Evolutionary conservation across 2,797 vertebrate species (phyloP).

Genomic region (Naso thynnoides): DNA sequence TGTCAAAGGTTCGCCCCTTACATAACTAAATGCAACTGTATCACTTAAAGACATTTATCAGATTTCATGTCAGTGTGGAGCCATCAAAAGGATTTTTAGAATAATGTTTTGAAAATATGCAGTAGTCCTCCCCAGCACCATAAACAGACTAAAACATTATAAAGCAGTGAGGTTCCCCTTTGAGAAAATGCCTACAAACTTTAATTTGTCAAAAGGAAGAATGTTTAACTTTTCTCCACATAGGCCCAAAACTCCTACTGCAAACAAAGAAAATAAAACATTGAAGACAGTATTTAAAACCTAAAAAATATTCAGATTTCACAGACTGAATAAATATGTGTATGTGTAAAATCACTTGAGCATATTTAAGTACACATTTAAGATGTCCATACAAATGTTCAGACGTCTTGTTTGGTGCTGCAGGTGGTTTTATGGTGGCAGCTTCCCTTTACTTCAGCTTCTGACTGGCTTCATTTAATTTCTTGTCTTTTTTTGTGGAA

Average conservation of each 20-base stretch:
- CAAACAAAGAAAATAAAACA: no score
- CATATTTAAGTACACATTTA: not conserved
- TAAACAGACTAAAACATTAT: not conserved
- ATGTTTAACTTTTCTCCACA: no score
- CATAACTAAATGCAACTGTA: no score
- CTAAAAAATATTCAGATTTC: not conserved
- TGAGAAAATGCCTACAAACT: not conserved
- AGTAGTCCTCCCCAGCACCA: not conserved
- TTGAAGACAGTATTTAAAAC: not conserved
- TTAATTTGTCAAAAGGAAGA: no score
- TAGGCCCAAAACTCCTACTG: no score
- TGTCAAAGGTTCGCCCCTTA: no score
- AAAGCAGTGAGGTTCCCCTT: not conserved
- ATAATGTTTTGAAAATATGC: not conserved
- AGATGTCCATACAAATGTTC: not conserved
- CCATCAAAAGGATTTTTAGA: not conserved
- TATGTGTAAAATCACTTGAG: not conserved
- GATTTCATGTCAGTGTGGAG: not conserved
- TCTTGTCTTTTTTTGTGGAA: constrained; percentile 29
- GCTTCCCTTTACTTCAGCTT: not conserved
- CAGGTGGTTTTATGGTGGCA: not conserved
- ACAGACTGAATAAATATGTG: not conserved
- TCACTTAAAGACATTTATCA: not conserved
- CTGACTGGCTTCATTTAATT: not conserved
- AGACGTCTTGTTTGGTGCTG: not conserved